Evolutionary conservation across 2,113 vertebrate genomes (phyloP).

Genomic region (Cercopithecus mona): DNA sequence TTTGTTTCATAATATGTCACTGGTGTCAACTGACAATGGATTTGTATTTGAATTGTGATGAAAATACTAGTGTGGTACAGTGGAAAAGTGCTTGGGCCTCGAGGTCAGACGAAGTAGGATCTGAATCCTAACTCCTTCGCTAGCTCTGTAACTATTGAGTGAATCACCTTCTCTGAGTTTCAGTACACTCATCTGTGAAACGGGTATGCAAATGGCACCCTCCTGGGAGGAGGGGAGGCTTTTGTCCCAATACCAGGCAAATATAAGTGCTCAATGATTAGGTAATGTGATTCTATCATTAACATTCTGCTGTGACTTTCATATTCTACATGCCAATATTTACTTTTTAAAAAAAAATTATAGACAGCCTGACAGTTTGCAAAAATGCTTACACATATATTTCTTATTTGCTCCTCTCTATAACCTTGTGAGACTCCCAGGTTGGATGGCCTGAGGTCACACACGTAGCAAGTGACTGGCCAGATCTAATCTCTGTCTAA

Average conservation of each 20-base stretch:
- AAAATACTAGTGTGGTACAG: background rate
- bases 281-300: background rate
- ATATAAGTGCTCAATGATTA: background rate
- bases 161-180: background rate
- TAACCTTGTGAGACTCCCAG: background rate
- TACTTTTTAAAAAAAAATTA: background rate
- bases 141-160: background rate
- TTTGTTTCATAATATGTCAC: background rate
- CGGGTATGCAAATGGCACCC: background rate
- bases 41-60: slow-evolving; percentile 28
- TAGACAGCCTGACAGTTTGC: background rate
- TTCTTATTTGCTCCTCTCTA: slow-evolving; percentile 28
- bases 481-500: slow-evolving; percentile 48
- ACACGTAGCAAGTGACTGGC: background rate
- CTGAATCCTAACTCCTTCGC: background rate
- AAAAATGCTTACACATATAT: background rate
- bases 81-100: background rate
- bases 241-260: too few relatives aligned
- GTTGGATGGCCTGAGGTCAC: background rate
- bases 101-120: background rate
- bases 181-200: background rate
- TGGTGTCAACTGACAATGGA: background rate
- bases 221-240: background rate
- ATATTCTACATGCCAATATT: background rate
- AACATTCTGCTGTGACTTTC: background rate